A percentile compares a stretch with the other conserved stretches of the same genome.
Conservation (phyloP, 1,140 invertebrate genomes). For the Caerostris extrusa region DNA sequence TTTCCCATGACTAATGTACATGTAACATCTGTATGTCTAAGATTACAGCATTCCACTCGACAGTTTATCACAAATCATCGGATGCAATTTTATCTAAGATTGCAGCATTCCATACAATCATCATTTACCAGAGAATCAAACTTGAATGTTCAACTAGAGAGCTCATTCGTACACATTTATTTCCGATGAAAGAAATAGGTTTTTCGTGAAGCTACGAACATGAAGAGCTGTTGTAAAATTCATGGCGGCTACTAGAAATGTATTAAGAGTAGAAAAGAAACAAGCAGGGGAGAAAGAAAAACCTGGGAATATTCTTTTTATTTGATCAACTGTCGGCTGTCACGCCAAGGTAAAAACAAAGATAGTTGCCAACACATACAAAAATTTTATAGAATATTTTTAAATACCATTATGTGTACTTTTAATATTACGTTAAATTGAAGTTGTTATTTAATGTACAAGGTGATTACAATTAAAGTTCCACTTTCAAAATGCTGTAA, state of each 20-base stretch:
- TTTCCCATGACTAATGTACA: too few relatives aligned
- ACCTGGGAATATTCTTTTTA: neutral
- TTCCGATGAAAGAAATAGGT: neutral
- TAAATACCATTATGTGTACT: neutral
- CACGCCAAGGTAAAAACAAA: slow-evolving; percentile 16
- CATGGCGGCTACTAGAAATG: neutral
- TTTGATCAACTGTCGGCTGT: slow-evolving; percentile 28
- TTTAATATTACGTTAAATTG: too few relatives aligned
- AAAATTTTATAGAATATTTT: neutral
- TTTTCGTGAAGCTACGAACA: neutral
- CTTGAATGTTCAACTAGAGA: neutral
- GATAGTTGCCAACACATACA: neutral
- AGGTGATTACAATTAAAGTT: too few relatives aligned
- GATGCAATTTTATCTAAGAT: neutral
- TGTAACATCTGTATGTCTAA: too few relatives aligned
- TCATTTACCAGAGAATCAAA: neutral
- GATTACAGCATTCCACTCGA: too few relatives aligned
- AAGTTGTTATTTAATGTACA: too few relatives aligned
- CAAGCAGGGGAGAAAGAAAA: neutral
- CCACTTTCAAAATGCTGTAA: too few relatives aligned
- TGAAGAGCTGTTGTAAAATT: slow-evolving; percentile 47
- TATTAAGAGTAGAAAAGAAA: neutral
- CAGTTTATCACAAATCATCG: neutral
- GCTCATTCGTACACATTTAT: neutral
- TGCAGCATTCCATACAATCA: neutral